Evolutionary conservation across 2,113 vertebrate species (phyloP).

Genomic region (Mastomys natalensis): DNA sequence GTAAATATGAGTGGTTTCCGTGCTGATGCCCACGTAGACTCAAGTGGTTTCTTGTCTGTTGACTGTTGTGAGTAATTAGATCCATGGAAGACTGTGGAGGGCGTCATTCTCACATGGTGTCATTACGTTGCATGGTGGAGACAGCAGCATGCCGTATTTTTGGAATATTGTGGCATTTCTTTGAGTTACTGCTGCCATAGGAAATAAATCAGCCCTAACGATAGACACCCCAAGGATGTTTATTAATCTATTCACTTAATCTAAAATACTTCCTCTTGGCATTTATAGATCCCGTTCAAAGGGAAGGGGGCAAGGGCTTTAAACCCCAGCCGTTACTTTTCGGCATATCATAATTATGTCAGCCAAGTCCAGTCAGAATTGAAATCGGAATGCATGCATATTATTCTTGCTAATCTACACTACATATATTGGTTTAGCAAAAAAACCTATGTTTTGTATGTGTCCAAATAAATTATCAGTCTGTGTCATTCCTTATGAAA

Average conservation of each 20-base stretch:
- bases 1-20: slow-evolving; percentile 65
- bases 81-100: slow-evolving; percentile 58
- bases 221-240: slow-evolving; percentile 70
- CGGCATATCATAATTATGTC: slow-evolving; percentile 45
- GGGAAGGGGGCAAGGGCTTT: slow-evolving; percentile 43
- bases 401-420: neutral
- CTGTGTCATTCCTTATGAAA: neutral
- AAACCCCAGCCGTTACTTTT: slow-evolving; percentile 63
- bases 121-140: slow-evolving; percentile 47
- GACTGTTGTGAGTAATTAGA: slow-evolving; percentile 58
- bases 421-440: slow-evolving; percentile 43
- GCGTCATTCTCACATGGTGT: slow-evolving; percentile 23
- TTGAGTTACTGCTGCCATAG: slow-evolving; percentile 74
- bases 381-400: slow-evolving; percentile 37
- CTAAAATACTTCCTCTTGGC: slow-evolving; percentile 65
- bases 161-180: slow-evolving; percentile 69
- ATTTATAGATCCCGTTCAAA: slow-evolving; percentile 71
- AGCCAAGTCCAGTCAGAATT: slow-evolving; percentile 33
- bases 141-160: slow-evolving; percentile 75
- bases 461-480: slow-evolving; percentile 39
- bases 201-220: slow-evolving; percentile 75
- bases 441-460: neutral
- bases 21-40: slow-evolving; percentile 42
- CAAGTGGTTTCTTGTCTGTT: slow-evolving; percentile 67
- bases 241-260: slow-evolving; percentile 81